phyloP scores from a whole-genome alignment of 2,888 invertebrate species.

The Drosophila limbata region DNA sequence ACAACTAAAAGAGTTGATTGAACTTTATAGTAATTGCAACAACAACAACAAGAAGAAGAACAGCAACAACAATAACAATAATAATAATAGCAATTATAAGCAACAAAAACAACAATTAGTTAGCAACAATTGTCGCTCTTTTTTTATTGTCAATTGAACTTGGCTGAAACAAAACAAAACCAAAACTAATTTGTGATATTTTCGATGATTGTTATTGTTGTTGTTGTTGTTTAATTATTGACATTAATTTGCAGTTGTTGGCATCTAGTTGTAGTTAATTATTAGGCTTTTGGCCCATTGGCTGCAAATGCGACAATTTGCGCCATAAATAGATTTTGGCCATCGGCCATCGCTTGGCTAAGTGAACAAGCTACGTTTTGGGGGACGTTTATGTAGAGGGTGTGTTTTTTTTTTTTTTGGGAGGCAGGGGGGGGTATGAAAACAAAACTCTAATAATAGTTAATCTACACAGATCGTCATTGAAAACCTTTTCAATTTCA shows the following conservation, averaged over 20 bases:
- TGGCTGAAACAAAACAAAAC: constrained; percentile 15
- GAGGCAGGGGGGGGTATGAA: not conserved
- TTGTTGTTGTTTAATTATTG: constrained; percentile 31
- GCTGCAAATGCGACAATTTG: constrained; percentile 50
- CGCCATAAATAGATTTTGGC: constrained; percentile 52
- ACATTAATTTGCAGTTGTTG: constrained; percentile 31
- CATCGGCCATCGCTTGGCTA: constrained; percentile 42
- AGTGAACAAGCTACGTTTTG: constrained; percentile 19
- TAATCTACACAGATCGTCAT: constrained; percentile 56
- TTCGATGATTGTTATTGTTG: constrained; percentile 1
- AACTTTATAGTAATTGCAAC: constrained; percentile 1
- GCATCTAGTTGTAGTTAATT: constrained; percentile 46
- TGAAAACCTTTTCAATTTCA: constrained; percentile 26
- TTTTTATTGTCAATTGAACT: constrained; percentile 1
- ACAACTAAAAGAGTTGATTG: constrained; percentile 6
- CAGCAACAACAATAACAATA: not conserved
- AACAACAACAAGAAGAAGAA: constrained; percentile 4
- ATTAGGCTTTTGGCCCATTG: constrained; percentile 46
- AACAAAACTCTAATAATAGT: constrained; percentile 59
- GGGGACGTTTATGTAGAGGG: not conserved
- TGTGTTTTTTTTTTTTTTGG: too few species aligned
- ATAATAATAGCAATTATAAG: constrained; percentile 36
- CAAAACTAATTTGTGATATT: constrained; percentile 12
- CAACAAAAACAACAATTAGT: constrained; percentile 35
- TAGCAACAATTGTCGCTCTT: constrained; percentile 36